These are phyloP conservation scores for Tetragonula carbonaria DNA, from an alignment of 2,888 invertebrate genomes.

Conservation along the genomic window DNA sequence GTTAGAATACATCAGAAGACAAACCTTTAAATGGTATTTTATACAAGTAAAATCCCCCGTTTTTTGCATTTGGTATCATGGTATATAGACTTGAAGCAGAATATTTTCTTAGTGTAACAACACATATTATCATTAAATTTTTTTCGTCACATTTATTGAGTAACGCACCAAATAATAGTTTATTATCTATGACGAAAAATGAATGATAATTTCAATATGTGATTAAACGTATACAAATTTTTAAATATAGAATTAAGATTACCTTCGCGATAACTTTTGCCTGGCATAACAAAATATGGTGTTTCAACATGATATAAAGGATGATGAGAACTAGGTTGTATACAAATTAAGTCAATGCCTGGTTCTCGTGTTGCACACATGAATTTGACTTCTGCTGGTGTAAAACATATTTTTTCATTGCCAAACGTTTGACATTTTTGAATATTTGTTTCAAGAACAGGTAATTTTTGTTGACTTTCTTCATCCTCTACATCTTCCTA, in stretches of 20 bases:
- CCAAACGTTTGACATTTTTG: slow-evolving; percentile 45
- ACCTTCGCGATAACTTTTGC: slow-evolving; percentile 47
- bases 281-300: slow-evolving; percentile 53
- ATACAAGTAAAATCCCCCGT: slow-evolving; percentile 45
- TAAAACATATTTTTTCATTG: slow-evolving; percentile 53
- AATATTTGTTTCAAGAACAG: slow-evolving; percentile 32
- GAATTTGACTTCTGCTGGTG: slow-evolving; percentile 44
- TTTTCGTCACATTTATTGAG: slow-evolving; percentile 44
- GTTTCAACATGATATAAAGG: slow-evolving; percentile 54
- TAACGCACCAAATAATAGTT: slow-evolving; percentile 42
- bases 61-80: slow-evolving; percentile 41
- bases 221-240: not conserved
- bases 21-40: slow-evolving; percentile 18
- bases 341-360: slow-evolving; percentile 67
- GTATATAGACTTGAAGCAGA: slow-evolving; percentile 22
- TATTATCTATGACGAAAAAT: slow-evolving; percentile 37
- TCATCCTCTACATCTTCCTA: not conserved
- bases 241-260: not conserved
- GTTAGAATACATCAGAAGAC: not conserved
- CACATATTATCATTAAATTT: slow-evolving; percentile 50
- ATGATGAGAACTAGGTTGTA: slow-evolving; percentile 53
- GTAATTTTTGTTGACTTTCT: not conserved
- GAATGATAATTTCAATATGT: not conserved
- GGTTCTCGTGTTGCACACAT: slow-evolving; percentile 19
- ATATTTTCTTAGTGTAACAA: slow-evolving; percentile 32